Evolutionary conservation across 2,888 invertebrate species (phyloP), one percentile per base, ranked within the genome.

Genomic region (Amblyjoppa proteus): DNA sequence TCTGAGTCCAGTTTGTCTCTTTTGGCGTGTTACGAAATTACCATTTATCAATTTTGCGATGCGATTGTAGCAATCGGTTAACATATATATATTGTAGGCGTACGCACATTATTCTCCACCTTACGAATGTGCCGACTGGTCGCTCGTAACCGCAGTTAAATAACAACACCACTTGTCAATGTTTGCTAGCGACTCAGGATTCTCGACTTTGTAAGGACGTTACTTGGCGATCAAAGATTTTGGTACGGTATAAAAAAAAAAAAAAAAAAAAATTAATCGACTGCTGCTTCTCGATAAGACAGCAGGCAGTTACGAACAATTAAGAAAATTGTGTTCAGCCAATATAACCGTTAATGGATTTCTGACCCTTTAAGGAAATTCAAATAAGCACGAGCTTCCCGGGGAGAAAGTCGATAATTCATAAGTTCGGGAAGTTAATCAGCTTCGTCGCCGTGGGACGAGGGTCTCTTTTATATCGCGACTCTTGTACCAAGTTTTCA

Each of bases 361-460:
- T 56, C 53, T 13, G 6, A 56, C 53, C 53, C 53, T 49, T 49
- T 5, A 16, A 13, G 16, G 25, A 28, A 58, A 64, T 34, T 64
- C 64, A 64, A 34, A n/a, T 34, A 31, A 56, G 51, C 45, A 25
- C 45, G n/a, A 53, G 38, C n/a, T 56, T 74, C 61, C 45, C 16
- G 13, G 13, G 6, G 61, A 1, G 41, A 45, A 49, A 49, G 61
- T 61, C 31, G 31, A 74, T 74, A 61, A 74, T 74, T 81, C 31
- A 38, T 38, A 75, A 81, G n/a, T 51, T 70, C 25, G 25, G 7
- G 3, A 69, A 61, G 68, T 75, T 61, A 41, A 45, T 51, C 61
- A 70, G 34, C 13, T 41, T 68, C 6, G 61, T 34, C 28, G 34
- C 11, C 56, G 73, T 45, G 16, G 38, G 74, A 74, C 41, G 25